Conservation (phyloP, 2,888 invertebrate species). For the Sipha maydis region DNA sequence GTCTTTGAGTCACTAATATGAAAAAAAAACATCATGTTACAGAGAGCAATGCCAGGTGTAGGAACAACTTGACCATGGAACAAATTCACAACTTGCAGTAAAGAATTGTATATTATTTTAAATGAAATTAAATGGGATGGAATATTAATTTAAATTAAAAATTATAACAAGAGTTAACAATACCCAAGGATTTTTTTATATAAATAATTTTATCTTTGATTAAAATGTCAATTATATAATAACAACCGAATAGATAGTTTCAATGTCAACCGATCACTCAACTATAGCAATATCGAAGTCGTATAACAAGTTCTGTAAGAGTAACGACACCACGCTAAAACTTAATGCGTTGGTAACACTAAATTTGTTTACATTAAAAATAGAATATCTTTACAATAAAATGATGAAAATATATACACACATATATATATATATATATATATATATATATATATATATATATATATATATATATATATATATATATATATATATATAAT, state of each 20-base stretch:
- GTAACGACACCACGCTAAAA: neutral
- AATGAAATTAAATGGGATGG: neutral
- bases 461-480: neutral
- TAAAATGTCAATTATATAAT: slow-evolving; percentile 1
- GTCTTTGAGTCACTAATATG: slow-evolving; percentile 7
- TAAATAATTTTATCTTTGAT: neutral
- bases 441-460: neutral
- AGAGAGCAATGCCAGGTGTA: slow-evolving; percentile 33
- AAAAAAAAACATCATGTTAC: slow-evolving; percentile 1
- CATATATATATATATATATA: neutral
- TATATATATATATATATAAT: too few species aligned
- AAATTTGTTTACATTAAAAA: slow-evolving; percentile 10
- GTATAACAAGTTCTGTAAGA: neutral
- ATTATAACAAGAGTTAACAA: neutral
- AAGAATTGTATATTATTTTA: neutral
- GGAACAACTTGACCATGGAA: slow-evolving; percentile 21
- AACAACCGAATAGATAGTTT: neutral
- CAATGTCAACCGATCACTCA: slow-evolving; percentile 8
- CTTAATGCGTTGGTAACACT: neutral
- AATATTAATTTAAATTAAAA: neutral
- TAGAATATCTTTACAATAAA: slow-evolving; percentile 6
- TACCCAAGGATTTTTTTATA: neutral
- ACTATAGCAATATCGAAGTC: neutral
- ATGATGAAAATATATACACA: neutral
- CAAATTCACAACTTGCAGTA: slow-evolving; percentile 12